Evolutionary conservation across 2,888 invertebrate species (phyloP).

Genomic region (Phanerotoma sp.): DNA sequence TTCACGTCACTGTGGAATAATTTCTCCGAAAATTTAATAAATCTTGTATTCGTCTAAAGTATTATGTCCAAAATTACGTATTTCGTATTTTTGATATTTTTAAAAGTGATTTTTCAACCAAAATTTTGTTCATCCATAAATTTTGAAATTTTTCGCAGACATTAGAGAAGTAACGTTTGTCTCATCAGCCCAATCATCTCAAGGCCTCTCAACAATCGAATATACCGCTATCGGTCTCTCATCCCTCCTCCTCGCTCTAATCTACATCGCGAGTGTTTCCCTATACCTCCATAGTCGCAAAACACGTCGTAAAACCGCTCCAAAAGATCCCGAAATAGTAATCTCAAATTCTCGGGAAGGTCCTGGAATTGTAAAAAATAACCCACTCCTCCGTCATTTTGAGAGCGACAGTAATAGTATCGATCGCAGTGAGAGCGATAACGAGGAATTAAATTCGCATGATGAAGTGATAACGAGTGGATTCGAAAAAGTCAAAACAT

Average conservation of each 20-base stretch:
- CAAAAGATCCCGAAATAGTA: constrained; percentile 50
- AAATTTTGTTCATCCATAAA: too few relatives aligned
- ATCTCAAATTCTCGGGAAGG: constrained; percentile 59
- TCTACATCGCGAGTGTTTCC: constrained; percentile 84
- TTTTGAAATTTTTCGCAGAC: constrained; percentile 60
- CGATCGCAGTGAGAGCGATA: constrained; percentile 41
- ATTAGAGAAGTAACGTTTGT: constrained; percentile 79
- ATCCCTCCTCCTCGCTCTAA: constrained; percentile 79
- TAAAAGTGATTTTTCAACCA: too few relatives aligned
- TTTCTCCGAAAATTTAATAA: too few relatives aligned
- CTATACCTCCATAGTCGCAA: constrained; percentile 78
- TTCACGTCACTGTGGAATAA: too few relatives aligned
- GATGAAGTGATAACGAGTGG: constrained; percentile 47
- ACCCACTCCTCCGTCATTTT: constrained; percentile 72
- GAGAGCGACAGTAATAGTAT: constrained; percentile 48
- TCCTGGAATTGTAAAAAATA: constrained; percentile 75
- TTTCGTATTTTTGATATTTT: too few relatives aligned
- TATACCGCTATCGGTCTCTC: constrained; percentile 83
- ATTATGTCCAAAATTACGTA: too few relatives aligned
- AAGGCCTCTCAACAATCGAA: constrained; percentile 72
- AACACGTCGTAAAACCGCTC: constrained; percentile 56
- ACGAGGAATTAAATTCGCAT: constrained; percentile 46
- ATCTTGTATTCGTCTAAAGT: too few relatives aligned
- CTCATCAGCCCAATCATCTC: constrained; percentile 59
- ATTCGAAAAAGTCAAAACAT: constrained; percentile 62